These are phyloP conservation scores for Paelopatides confundens DNA, from an alignment of 53 echinoderm and acorn worm genomes.

Conservation along the genomic window DNA sequence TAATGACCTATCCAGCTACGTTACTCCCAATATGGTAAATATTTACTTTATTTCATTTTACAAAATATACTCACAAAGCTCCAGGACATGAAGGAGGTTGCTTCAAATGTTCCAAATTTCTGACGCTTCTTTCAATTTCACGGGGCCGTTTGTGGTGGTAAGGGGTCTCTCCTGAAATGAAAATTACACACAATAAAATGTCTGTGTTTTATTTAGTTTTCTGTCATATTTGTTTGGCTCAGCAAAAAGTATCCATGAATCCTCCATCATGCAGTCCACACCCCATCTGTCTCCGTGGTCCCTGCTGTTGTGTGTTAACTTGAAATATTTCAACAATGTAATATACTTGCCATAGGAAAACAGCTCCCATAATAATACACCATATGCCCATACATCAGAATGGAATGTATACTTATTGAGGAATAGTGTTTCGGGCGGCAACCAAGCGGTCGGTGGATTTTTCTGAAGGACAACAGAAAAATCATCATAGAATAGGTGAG, in stretches of 20 bases:
- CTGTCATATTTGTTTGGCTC: too few relatives aligned
- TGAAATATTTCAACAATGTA: not conserved
- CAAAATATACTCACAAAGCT: not conserved
- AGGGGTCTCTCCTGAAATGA: not conserved
- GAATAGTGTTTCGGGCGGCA: constrained; percentile 12
- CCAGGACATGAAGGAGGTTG: not conserved
- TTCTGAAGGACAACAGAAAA: not conserved
- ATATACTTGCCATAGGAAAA: not conserved
- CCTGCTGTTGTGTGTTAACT: too few relatives aligned
- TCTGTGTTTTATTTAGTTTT: too few relatives aligned
- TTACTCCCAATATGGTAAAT: too few relatives aligned
- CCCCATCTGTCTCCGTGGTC: too few relatives aligned
- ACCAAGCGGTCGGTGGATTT: constrained; percentile 15
- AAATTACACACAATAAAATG: not conserved
- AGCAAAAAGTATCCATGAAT: too few relatives aligned
- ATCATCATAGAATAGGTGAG: too few relatives aligned
- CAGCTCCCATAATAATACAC: not conserved
- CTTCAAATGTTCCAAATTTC: not conserved
- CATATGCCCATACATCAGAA: constrained; percentile 14
- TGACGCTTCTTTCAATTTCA: not conserved
- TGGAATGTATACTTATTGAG: not conserved
- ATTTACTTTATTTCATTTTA: too few relatives aligned
- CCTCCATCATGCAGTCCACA: too few relatives aligned
- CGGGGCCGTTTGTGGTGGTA: not conserved
- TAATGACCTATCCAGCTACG: too few relatives aligned